Evolutionary conservation across 1,140 invertebrate species (phyloP).

Genomic region (Lasaia peninsularis): DNA sequence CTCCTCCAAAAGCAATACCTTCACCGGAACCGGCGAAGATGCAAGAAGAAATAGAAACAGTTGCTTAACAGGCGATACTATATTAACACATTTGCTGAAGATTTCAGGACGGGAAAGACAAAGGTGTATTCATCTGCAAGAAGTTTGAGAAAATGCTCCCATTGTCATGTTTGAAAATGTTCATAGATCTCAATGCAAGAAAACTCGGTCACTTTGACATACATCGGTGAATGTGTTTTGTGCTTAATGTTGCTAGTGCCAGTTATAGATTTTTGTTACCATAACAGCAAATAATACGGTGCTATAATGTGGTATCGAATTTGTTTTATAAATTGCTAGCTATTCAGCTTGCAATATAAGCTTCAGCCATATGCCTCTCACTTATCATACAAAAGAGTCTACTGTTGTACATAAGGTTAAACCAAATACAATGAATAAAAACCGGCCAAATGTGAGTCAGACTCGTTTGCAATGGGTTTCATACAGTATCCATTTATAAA

Average conservation of each 20-base stretch:
- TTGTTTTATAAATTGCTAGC: constrained; percentile 3
- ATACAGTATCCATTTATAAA: too few species aligned
- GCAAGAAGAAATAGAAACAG: constrained; percentile 68
- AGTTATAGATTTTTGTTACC: not conserved
- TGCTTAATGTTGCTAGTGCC: constrained; percentile 17
- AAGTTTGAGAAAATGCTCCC: constrained; percentile 5
- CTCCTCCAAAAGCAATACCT: constrained; percentile 41
- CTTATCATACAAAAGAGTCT: too few species aligned
- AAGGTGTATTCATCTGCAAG: constrained; percentile 10
- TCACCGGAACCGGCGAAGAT: constrained; percentile 44
- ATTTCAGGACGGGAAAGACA: not conserved
- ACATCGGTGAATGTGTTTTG: constrained; percentile 4
- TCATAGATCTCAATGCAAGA: constrained; percentile 7
- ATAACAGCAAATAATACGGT: not conserved
- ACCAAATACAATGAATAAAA: too few species aligned
- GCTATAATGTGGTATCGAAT: constrained; percentile 12
- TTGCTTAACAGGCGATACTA: constrained; percentile 50
- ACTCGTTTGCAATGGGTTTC: too few species aligned
- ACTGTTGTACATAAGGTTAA: too few species aligned
- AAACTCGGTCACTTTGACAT: not conserved
- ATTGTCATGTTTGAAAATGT: constrained; percentile 5
- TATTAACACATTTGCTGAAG: constrained; percentile 7
- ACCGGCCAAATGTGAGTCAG: too few species aligned
- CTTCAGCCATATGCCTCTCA: not conserved
- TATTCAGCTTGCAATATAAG: not conserved